These are phyloP conservation scores for Syrista parreyssii DNA, from an alignment of 2,888 invertebrate genomes.

Conservation along the genomic window DNA sequence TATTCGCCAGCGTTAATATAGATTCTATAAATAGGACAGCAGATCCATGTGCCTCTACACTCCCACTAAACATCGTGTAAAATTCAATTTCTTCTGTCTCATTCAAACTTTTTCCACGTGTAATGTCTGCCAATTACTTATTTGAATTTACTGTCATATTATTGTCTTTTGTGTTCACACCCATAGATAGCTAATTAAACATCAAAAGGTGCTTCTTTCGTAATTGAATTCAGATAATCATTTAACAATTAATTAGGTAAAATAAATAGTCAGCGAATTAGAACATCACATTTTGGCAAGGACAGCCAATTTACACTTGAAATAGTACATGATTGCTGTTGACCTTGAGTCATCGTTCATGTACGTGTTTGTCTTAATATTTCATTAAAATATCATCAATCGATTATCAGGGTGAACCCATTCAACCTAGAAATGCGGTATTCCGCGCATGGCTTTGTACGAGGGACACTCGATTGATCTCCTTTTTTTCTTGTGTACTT, in stretches of 20 bases:
- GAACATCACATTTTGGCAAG: constrained; percentile 12
- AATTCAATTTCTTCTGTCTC: background rate
- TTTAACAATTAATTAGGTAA: background rate
- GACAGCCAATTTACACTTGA: constrained; percentile 13
- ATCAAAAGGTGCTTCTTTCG: background rate
- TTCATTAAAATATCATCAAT: background rate
- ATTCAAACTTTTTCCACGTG: background rate
- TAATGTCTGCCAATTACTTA: background rate
- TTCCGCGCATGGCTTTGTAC: background rate
- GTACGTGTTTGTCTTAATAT: constrained; percentile 4
- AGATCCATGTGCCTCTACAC: constrained; percentile 15
- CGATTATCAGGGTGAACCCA: background rate
- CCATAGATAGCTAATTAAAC: background rate
- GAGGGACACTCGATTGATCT: background rate
- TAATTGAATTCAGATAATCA: background rate
- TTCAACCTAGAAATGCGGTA: background rate
- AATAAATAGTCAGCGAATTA: background rate
- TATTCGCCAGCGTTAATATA: constrained; percentile 19
- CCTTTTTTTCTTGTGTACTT: background rate
- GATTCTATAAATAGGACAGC: constrained; percentile 20
- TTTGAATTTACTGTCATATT: background rate
- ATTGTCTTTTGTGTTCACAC: background rate
- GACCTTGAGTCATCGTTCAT: constrained; percentile 17
- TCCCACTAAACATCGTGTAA: constrained; percentile 8
- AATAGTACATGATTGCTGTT: constrained; percentile 13